Evolutionary conservation across 2,888 invertebrate genomes (phyloP).

Genomic region (Asteroscopus sphinx): DNA sequence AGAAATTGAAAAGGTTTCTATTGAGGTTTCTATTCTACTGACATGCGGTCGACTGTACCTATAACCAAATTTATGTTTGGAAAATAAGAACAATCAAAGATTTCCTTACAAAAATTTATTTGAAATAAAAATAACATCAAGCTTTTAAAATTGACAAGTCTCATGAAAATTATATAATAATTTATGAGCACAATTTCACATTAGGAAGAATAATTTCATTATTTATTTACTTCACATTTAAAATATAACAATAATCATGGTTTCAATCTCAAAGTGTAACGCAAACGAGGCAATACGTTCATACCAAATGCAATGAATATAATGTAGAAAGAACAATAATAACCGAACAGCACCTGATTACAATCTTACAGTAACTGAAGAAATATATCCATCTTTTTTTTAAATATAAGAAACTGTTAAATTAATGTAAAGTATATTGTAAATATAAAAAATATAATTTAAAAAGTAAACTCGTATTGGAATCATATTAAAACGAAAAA

Average conservation of each 20-base stretch:
- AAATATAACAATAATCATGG: conserved; percentile 69
- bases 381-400: conserved; percentile 28
- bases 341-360: no score
- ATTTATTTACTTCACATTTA: conserved; percentile 71
- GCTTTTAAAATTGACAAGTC: conserved; percentile 87
- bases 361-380: conserved; percentile 36
- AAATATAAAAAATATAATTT: conserved; percentile 75
- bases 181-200: conserved; percentile 87
- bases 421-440: conserved; percentile 69
- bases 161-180: conserved; percentile 83
- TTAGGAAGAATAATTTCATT: conserved; percentile 76
- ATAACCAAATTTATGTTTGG: no score
- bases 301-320: conserved; percentile 40
- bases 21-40: no score
- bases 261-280: conserved; percentile 68
- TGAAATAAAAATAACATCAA: conserved; percentile 89
- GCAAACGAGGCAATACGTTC: conserved; percentile 51
- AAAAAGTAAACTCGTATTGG: conserved; percentile 71
- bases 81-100: conserved; percentile 27
- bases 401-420: conserved; percentile 56
- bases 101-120: conserved; percentile 83
- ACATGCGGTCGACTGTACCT: no score
- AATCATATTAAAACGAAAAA: conserved; percentile 68
- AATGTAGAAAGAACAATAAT: conserved; percentile 38
- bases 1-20: no score